Evolutionary conservation across 2,797 vertebrate genomes (phyloP), one percentile per base, ranked within the genome.

Genomic region (Chaenodraco wilsoni): DNA sequence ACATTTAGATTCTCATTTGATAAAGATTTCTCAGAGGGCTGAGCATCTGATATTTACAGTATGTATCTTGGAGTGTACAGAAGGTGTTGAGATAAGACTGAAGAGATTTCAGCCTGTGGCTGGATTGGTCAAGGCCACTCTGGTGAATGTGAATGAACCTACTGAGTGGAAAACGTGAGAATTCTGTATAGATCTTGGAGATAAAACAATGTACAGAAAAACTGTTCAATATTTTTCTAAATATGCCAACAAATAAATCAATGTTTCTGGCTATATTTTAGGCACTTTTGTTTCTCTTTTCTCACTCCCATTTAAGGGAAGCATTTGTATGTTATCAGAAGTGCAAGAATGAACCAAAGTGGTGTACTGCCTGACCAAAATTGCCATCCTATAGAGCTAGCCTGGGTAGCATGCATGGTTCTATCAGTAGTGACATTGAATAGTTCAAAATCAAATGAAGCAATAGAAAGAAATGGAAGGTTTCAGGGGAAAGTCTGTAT

Each of bases 61-160:
- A 9, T 2, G 15, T 50, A 19, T 52, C 41, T 31, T 11, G 40
- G 45, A 64, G 21, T 61, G 66, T 49, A 45, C 31, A 57, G 51
- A 37, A 17, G 63, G 21, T 49, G 64, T 46, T 45, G 44, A 61
- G 66, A 73, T 69, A 17, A 76, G 43, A 70, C 62, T 14, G 23
- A 59, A 37, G 56, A 65, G n/a, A 60, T 49, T 76, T 64, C 45
- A 17, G 64, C 64, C 1, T 59, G 49, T 67, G 60, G 74, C 69
- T 43, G 51, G 43, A 77, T 83, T 64, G 67, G 65, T 79, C 75
- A 74, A 9, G 9, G 31, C 8, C 23, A 57, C 48, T 70, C 9
- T 5, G 33, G 23, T 56, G 51, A 85, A 50, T 37, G 33, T 37
- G 33, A 37, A 27, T 3, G 23, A 27, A 27, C 3, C 23, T 23